Evolutionary conservation across 2,797 vertebrate genomes (phyloP).

Genomic region (Rhabdophis nuchalis): DNA sequence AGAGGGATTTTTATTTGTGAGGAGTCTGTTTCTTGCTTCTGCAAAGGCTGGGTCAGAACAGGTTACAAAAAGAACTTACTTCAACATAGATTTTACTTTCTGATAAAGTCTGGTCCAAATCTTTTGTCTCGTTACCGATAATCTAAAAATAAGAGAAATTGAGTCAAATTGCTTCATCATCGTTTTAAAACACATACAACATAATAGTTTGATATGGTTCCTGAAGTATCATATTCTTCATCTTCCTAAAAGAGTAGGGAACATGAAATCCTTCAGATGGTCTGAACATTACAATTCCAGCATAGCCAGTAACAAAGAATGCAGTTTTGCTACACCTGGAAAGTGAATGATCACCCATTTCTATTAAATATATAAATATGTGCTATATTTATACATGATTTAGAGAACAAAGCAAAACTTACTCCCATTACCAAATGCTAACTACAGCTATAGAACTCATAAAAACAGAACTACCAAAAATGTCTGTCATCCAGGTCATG

Average conservation of each 20-base stretch:
- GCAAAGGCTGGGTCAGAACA: too few relatives aligned
- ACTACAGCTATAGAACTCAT: background rate
- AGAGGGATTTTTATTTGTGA: too few relatives aligned
- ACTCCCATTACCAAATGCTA: fast-evolving
- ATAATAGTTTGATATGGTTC: background rate
- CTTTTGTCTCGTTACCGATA: conserved; percentile 56
- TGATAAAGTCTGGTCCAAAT: conserved; percentile 71
- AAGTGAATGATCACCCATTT: background rate
- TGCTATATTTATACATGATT: background rate
- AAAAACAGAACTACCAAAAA: background rate
- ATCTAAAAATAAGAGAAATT: conserved; percentile 62
- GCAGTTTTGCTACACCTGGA: background rate
- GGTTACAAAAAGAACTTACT: conserved; percentile 39
- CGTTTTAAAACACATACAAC: background rate
- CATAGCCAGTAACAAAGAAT: background rate
- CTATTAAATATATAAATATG: background rate
- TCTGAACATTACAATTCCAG: background rate
- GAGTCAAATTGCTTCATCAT: background rate
- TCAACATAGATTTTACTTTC: conserved; percentile 74
- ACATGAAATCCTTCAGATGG: background rate
- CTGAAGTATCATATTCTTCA: background rate
- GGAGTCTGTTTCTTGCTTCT: too few relatives aligned
- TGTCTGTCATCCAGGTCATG: background rate
- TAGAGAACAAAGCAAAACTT: background rate
- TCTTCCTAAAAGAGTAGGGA: background rate